Conservation (phyloP, 92 coral and sea anemone genomes). For the Scolanthus callimorphus region DNA sequence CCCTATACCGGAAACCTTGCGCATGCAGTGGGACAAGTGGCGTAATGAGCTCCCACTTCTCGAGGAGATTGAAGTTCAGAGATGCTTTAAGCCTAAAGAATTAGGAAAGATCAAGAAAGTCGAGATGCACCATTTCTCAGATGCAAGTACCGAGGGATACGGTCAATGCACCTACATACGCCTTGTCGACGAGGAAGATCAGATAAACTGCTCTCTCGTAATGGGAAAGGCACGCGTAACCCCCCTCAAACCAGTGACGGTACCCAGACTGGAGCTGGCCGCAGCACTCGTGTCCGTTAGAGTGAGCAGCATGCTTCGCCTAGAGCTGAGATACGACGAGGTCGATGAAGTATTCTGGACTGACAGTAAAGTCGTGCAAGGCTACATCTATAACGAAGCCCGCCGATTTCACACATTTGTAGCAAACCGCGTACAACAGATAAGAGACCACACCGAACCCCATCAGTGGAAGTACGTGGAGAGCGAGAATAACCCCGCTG, state of each 20-base stretch:
- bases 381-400: slow-evolving; percentile 35
- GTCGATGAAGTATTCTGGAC: slow-evolving; percentile 40
- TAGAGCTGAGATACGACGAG: slow-evolving; percentile 13
- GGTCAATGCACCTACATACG: too few relatives aligned
- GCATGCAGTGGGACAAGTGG: slow-evolving; percentile 31
- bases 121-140: too few relatives aligned
- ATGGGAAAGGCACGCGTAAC: slow-evolving; percentile 39
- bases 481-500: slow-evolving; percentile 50
- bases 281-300: slow-evolving; percentile 34
- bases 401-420: slow-evolving; percentile 62
- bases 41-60: too few relatives aligned
- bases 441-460: slow-evolving; percentile 48
- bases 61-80: too few relatives aligned
- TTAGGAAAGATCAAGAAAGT: slow-evolving; percentile 23
- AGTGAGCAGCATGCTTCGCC: slow-evolving; percentile 31
- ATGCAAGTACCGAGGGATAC: slow-evolving; percentile 28
- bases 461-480: slow-evolving; percentile 65
- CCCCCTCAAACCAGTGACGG: slow-evolving; percentile 31
- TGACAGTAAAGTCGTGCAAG: slow-evolving; percentile 40
- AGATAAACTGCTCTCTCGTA: slow-evolving; percentile 29
- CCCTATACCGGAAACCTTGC: slow-evolving; percentile 14
- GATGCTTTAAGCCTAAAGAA: slow-evolving; percentile 32
- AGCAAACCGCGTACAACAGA: slow-evolving; percentile 63
- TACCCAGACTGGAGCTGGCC: slow-evolving; percentile 32
- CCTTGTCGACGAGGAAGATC: too few relatives aligned